Base-by-base conservation (phyloP, 2,113 vertebrate genomes). In the Grallaria varia region DNA sequence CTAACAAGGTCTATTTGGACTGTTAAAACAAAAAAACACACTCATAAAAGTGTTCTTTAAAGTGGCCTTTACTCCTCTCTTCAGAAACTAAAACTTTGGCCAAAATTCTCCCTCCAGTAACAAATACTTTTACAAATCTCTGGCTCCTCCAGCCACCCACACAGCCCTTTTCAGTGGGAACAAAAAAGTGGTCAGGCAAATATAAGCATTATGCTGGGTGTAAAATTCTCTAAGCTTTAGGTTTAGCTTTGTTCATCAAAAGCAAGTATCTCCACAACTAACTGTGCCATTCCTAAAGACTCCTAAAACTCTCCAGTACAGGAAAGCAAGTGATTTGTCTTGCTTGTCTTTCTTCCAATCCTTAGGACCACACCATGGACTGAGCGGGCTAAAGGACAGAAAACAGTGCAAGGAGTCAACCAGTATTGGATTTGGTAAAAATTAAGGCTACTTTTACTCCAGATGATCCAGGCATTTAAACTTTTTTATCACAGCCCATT, bases 1-100 rank as follows among this genome's bases (percentile, higher is more conserved):
- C 96, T 98, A 49, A 98, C 92, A 28, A 98, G 96, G 71, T 96
- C 94, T 94, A 85, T 94, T 84, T 39, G 97, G 59, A 84, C 96
- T 97, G 90, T 77, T 56, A 42, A 95, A 78, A 96, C 62, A 96
- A 16, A 96, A 68, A 60, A 59, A 28, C 33, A 50, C 10, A 8
- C 20, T 47, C 22, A 64, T 6, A 15, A 19, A 49, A 35, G 25
- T 27, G 14, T 40, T 35, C 72, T 81, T 52, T 22, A 20, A 64
- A 82, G 44, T 0, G 2, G 12, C 40, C 40, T 80, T 73, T 5
- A 39, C 56, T 66, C 6, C 24, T 40, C 4, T 1, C 75, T 80
- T 64, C 72, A 77, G 25, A 66, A 74, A 67, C 13, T 5, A 22
- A 30, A 86, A 27, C 25, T 76, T 27, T 14, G 25, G 28, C 28